Conservation (phyloP, 2,797 vertebrate genomes). For the Sebastes ruberrimus region DNA sequence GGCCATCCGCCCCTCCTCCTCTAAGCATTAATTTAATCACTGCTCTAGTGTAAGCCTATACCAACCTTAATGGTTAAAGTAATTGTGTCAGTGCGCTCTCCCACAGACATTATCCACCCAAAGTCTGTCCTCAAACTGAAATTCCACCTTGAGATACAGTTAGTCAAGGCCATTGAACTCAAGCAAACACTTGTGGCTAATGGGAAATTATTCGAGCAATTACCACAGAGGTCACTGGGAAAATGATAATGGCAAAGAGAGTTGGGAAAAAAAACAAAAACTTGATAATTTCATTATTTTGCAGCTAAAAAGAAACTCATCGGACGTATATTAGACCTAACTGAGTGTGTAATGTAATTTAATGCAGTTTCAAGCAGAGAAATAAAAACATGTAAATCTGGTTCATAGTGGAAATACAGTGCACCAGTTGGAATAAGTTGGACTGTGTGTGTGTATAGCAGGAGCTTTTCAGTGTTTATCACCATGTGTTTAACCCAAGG, state of each 20-base stretch:
- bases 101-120: constrained; percentile 53
- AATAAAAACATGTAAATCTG: constrained; percentile 38
- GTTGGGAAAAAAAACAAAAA: constrained; percentile 17
- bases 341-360: constrained; percentile 19
- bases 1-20: constrained; percentile 57
- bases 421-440: constrained; percentile 40
- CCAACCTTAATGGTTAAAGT: constrained; percentile 73
- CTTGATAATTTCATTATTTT: constrained; percentile 33
- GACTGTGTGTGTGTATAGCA: constrained; percentile 12
- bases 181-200: constrained; percentile 72
- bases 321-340: neutral
- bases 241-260: constrained; percentile 46
- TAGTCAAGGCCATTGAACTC: constrained; percentile 61
- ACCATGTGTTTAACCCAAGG: constrained; percentile 53
- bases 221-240: constrained; percentile 54
- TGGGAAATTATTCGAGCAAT: constrained; percentile 65
- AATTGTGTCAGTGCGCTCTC: constrained; percentile 68
- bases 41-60: constrained; percentile 63
- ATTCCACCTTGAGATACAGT: constrained; percentile 71
- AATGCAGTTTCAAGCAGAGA: constrained; percentile 1
- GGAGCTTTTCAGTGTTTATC: constrained; percentile 52
- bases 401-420: constrained; percentile 15
- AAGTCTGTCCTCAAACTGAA: constrained; percentile 62
- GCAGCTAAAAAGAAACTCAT: constrained; percentile 11
- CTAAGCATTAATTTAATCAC: constrained; percentile 76